Evolutionary conservation across 2,888 invertebrate species (phyloP).

Genomic region (Pyralis farinalis): DNA sequence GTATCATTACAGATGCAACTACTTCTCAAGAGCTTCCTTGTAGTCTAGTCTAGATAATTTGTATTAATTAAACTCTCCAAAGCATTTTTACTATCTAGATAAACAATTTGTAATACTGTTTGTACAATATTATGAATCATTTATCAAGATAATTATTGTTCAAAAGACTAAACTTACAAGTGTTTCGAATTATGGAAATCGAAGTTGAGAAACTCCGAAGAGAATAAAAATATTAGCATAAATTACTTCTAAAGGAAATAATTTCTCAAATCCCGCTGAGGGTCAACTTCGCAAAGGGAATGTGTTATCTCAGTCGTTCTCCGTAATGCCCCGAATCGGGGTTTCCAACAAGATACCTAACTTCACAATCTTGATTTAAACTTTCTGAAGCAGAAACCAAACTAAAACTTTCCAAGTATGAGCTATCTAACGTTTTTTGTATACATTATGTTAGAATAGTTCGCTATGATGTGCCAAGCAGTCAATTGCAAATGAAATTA

Average conservation of each 20-base stretch:
- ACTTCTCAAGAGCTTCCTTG: too few species aligned
- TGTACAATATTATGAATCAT: too few species aligned
- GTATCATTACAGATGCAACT: too few species aligned
- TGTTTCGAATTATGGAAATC: not conserved
- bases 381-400: constrained; percentile 43
- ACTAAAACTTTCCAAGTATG: constrained; percentile 38
- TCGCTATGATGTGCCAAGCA: too few species aligned
- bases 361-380: constrained; percentile 58
- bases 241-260: constrained; percentile 25
- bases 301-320: constrained; percentile 49
- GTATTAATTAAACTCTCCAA: too few species aligned
- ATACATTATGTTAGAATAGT: too few species aligned
- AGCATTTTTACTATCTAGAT: too few species aligned
- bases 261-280: constrained; percentile 31
- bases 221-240: constrained; percentile 14
- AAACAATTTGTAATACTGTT: too few species aligned
- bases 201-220: not conserved
- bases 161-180: constrained; percentile 10
- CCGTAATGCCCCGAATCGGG: constrained; percentile 46
- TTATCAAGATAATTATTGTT: not conserved
- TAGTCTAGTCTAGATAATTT: too few species aligned
- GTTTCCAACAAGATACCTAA: constrained; percentile 39
- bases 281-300: constrained; percentile 47
- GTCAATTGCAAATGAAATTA: too few species aligned
- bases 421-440: too few species aligned